Base-by-base conservation (phyloP, 1,140 invertebrate genomes). In the Drosophila sulfurigaster region DNA sequence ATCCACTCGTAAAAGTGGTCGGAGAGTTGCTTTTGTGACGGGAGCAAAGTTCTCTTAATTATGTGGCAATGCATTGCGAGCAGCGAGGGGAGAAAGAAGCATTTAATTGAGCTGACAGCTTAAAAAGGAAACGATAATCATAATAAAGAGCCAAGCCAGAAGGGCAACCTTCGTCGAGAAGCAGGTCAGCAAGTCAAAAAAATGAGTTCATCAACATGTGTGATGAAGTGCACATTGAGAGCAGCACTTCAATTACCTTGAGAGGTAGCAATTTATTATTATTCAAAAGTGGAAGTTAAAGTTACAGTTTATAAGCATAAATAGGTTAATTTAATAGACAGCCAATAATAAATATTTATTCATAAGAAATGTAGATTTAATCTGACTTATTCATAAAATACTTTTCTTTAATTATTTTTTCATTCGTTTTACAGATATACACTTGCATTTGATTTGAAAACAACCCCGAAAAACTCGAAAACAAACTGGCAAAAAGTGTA, bases 1-100 rank as follows among this genome's bases (percentile, higher is more conserved):
- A 7, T 45, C n/a, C 2, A 16, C 56, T 58, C 45, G 3, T 20
- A 25, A 25, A 63, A 71, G 52, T 64, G 60, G n/a, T 1, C 15
- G 5, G 8, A 11, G 13, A 58, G 32, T 35, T 32, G 41, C 51
- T 64, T 54, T 60, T 25, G 4, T 7, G 13, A 38, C 6, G 43
- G 25, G 66, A 6, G 43, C 66, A 63, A 63, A 70, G 58, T 63
- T 62, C 66, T 25, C 72, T 69, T 75, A 75, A 75, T 75, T 75
- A 70, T 75, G 66, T 75, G 72, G 65, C 65, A 35, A 74, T 28
- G 20, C 28, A 52, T 51, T 25, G 49, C 6, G 13, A 25, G 20
- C 20, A 25, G 8, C 7, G 28, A 1, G 25, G 45, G 11, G 13
- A 10, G 13, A 5, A 11, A 54, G 20, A 45, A 48, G 28, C 32